These are phyloP conservation scores for Pseudochromis fuscus DNA, from an alignment of 2,797 vertebrate species.

Conservation along the genomic window DNA sequence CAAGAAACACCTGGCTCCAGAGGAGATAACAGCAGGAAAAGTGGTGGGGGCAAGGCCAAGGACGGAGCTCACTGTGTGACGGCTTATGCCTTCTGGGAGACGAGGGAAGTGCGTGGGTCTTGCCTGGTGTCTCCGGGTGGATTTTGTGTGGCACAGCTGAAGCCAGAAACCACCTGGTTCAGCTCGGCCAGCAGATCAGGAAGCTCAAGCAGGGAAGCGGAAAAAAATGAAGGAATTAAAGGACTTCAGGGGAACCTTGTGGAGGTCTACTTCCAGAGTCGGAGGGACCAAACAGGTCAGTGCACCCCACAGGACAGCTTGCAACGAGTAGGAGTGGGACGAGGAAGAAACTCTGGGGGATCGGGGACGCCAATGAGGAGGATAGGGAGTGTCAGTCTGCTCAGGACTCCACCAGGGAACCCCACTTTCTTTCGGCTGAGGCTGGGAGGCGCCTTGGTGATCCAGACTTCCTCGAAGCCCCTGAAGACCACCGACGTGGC, in stretches of 20 bases:
- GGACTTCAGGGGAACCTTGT: conserved; percentile 85
- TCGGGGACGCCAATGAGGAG: conserved; percentile 88
- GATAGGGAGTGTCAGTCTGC: conserved; percentile 91
- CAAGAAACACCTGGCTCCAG: conserved; percentile 73
- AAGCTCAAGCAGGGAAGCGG: conserved; percentile 84
- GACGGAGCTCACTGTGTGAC: conserved; percentile 87
- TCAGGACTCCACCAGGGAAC: conserved; percentile 81
- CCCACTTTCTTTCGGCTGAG: conserved; percentile 88
- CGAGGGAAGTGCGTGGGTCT: conserved; percentile 87
- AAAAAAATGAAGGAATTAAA: conserved; percentile 58
- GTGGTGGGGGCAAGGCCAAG: conserved; percentile 26
- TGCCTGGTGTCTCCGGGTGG: conserved; percentile 88
- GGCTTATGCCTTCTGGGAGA: conserved; percentile 92
- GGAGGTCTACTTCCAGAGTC: conserved; percentile 92
- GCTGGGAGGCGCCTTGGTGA: conserved; percentile 88
- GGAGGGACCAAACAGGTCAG: conserved; percentile 78
- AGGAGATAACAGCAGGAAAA: conserved; percentile 39
- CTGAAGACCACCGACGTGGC: conserved; percentile 87
- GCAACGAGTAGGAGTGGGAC: conserved; percentile 72
- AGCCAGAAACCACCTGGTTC: conserved; percentile 90
- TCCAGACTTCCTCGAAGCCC: conserved; percentile 88
- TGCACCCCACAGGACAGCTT: conserved; percentile 86
- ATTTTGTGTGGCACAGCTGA: conserved; percentile 91
- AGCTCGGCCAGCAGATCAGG: conserved; percentile 78
- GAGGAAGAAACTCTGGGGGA: conserved; percentile 63